Conservation (phyloP, 2,113 vertebrate species). For the Psophia crepitans region DNA sequence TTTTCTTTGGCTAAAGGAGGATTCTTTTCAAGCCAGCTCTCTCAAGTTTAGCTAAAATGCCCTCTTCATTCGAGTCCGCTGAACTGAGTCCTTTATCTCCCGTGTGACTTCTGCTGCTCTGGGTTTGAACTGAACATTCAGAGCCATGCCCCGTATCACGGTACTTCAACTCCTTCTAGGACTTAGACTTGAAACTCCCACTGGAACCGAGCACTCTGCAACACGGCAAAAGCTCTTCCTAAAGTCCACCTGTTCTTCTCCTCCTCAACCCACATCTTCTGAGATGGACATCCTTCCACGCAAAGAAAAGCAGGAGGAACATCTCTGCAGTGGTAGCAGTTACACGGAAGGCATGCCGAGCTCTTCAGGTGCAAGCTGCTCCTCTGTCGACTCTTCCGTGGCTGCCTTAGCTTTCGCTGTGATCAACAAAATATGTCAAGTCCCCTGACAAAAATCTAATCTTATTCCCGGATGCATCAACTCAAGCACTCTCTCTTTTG, state of each 20-base stretch:
- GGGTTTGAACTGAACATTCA: neutral
- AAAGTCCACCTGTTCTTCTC: neutral
- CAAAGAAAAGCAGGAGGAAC: neutral
- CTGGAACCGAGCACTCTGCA: neutral
- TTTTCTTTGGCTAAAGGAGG: neutral
- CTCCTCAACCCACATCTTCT: neutral
- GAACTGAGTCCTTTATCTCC: neutral
- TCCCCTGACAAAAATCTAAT: conserved; percentile 27
- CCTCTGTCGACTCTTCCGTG: neutral
- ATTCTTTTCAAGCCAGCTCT: neutral
- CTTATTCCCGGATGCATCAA: neutral
- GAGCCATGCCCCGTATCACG: rapidly evolving
- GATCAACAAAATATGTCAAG: neutral
- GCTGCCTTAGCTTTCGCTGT: neutral
- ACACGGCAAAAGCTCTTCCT: neutral
- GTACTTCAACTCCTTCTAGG: neutral
- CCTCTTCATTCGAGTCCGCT: neutral
- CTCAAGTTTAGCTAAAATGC: neutral
- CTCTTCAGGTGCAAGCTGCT: neutral
- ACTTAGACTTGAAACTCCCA: neutral
- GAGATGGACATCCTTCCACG: neutral
- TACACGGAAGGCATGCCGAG: rapidly evolving
- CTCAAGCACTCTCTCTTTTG: neutral
- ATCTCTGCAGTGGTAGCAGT: neutral
- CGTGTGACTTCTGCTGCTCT: neutral